Evolutionary conservation across 2,797 vertebrate species (phyloP), one percentile per base, ranked within the genome.

Genomic region (Phrynocephalus forsythii): DNA sequence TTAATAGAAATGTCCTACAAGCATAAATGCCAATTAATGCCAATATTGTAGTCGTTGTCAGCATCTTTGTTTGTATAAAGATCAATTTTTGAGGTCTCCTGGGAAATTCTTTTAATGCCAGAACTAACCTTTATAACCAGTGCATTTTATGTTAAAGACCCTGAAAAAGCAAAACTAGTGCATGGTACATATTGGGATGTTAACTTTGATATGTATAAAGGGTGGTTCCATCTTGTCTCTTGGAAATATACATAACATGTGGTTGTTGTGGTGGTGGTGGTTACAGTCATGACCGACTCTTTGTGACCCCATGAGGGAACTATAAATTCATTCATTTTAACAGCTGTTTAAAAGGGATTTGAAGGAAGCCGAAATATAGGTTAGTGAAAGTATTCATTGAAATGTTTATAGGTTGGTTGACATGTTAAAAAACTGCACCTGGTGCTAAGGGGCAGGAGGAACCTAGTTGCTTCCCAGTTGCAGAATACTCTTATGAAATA

Each of bases 1-100:
- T 89, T 84, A 85, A 84, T 68, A 60, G 52, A 87, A 85, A 73
- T 85, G 77, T 73, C 11, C 52, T 81, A 71, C 71, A 66, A 89
- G 88, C 90, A 78, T 88, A 86, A 85, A 66, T 91, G 68, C 86
- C 52, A 38, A 50, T 0, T 72, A 72, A 89, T 38, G 82, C 63
- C 89, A 83, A 72, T 0, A 24, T 56, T 44, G 0, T 71, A 82
- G 76, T 0, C 6, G 69, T 84, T 33, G 83, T 73, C 85, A 87
- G 80, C 44, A 90, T 38, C 71, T 77, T 0, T 0, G n/a, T 89
- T 69, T 72, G 30, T 67, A 83, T 18, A 6, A 87, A 30, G 82
- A 44, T 0, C 0, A 16, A 28, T 89, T 26, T 88, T 81, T 79
- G 60, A 1, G 76, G 2, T 44, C 6, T 26, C 11, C 2, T 11